These are phyloP conservation scores for Mus pahari DNA, from an alignment of 2,113 vertebrate species.

Conservation along the genomic window DNA sequence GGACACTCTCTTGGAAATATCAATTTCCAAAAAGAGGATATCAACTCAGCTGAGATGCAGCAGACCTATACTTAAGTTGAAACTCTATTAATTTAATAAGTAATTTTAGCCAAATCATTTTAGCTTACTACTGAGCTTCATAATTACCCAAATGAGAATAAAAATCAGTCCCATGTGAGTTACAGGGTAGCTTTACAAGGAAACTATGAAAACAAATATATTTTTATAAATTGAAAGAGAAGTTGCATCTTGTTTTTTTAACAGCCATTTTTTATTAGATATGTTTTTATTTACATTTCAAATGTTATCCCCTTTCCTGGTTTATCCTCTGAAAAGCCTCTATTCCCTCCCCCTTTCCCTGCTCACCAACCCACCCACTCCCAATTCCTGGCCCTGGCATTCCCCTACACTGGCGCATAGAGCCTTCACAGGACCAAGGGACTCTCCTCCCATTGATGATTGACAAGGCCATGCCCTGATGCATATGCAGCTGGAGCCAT, in stretches of 20 bases:
- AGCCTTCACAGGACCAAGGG: no score
- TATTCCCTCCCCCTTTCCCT: no score
- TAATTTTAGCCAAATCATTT: constrained; percentile 4
- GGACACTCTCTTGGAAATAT: not conserved
- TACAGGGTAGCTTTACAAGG: not conserved
- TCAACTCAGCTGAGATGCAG: not conserved
- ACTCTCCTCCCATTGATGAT: no score
- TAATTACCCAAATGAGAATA: not conserved
- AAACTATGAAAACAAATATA: not conserved
- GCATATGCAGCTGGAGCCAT: no score
- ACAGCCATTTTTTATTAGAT: no score
- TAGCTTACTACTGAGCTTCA: not conserved
- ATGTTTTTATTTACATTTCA: no score
- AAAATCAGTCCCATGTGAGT: not conserved
- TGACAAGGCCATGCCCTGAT: no score
- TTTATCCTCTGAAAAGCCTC: not conserved
- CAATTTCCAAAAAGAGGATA: not conserved
- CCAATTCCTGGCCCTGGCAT: no score
- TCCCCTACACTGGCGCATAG: no score
- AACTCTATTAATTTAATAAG: not conserved
- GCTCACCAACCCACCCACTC: no score
- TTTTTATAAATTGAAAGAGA: not conserved
- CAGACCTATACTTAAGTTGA: not conserved
- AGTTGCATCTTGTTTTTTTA: not conserved
- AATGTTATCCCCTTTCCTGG: no score